phyloP scores from a whole-genome alignment of 2,797 vertebrate genomes.

The Danio albolineatus region DNA sequence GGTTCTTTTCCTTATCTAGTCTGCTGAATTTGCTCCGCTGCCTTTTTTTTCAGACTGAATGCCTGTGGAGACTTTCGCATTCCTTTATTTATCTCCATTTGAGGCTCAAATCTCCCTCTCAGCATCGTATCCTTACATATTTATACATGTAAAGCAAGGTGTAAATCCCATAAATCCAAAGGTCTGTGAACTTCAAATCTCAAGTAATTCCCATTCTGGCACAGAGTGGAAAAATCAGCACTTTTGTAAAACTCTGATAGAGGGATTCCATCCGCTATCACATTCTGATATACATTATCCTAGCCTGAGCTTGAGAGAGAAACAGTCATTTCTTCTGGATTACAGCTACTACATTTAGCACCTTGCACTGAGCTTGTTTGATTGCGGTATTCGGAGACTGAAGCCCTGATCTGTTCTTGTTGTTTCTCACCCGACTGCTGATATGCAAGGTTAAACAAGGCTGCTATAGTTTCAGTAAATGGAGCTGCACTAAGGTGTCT shows the following conservation, averaged over 20 bases:
- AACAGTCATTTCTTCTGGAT: slow-evolving; percentile 16
- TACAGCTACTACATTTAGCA: slow-evolving; percentile 17
- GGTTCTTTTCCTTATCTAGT: slow-evolving; percentile 25
- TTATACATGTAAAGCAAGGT: slow-evolving; percentile 32
- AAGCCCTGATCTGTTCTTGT: background rate
- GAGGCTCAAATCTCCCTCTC: slow-evolving; percentile 16
- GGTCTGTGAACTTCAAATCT: slow-evolving; percentile 33
- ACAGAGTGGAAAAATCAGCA: slow-evolving; percentile 36
- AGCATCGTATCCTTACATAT: slow-evolving; percentile 23
- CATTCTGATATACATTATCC: slow-evolving; percentile 11
- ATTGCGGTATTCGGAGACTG: background rate
- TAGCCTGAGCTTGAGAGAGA: slow-evolving; percentile 8
- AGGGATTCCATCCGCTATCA: slow-evolving; percentile 13
- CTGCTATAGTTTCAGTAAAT: slow-evolving; percentile 20
- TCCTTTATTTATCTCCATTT: slow-evolving; percentile 17
- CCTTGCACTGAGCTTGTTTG: slow-evolving; percentile 19
- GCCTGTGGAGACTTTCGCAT: background rate
- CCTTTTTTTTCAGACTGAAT: slow-evolving; percentile 25
- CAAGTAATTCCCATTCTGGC: slow-evolving; percentile 10
- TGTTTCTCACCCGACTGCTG: slow-evolving; percentile 3
- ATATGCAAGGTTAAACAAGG: slow-evolving; percentile 39
- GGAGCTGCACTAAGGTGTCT: slow-evolving; percentile 31
- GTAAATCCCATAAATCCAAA: slow-evolving; percentile 29
- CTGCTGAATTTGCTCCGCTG: background rate
- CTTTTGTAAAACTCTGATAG: slow-evolving; percentile 13